Evolutionary conservation across 1,140 invertebrate genomes (phyloP).

Genomic region (Drosophila fuyamai): DNA sequence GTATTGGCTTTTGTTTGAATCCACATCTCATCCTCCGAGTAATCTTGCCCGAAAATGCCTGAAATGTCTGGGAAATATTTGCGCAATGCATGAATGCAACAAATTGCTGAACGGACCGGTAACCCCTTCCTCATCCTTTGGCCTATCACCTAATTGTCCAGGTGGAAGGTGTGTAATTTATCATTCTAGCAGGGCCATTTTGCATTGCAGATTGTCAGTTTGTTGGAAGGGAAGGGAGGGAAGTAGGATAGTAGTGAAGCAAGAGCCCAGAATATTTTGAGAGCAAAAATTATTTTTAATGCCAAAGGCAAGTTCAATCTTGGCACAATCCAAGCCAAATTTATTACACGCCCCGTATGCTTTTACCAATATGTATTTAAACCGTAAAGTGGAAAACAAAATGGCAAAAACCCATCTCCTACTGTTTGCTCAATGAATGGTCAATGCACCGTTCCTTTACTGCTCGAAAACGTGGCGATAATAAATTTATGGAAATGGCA

Average conservation of each 20-base stretch:
- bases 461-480: constrained; percentile 43
- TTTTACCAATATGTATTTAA: constrained; percentile 33
- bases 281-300: constrained; percentile 1
- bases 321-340: constrained; percentile 23
- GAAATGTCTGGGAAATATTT: constrained; percentile 60
- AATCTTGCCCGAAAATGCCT: constrained; percentile 32
- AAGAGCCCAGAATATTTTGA: not conserved
- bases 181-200: constrained; percentile 51
- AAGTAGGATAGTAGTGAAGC: too few relatives aligned
- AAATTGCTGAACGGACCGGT: constrained; percentile 44
- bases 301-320: constrained; percentile 30
- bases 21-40: not conserved
- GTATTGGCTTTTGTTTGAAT: constrained; percentile 19
- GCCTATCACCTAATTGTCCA: constrained; percentile 32
- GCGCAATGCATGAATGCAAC: constrained; percentile 59
- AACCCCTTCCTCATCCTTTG: constrained; percentile 6
- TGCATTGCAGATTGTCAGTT: constrained; percentile 55
- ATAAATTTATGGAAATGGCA: constrained; percentile 80
- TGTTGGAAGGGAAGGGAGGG: not conserved
- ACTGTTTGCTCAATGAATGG: constrained; percentile 29
- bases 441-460: not conserved
- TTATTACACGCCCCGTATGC: constrained; percentile 48
- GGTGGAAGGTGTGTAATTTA: constrained; percentile 56
- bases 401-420: constrained; percentile 7
- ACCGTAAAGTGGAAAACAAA: constrained; percentile 13